Evolutionary conservation across 2,113 vertebrate genomes (phyloP).

Genomic region (Dipodomys ordii): DNA sequence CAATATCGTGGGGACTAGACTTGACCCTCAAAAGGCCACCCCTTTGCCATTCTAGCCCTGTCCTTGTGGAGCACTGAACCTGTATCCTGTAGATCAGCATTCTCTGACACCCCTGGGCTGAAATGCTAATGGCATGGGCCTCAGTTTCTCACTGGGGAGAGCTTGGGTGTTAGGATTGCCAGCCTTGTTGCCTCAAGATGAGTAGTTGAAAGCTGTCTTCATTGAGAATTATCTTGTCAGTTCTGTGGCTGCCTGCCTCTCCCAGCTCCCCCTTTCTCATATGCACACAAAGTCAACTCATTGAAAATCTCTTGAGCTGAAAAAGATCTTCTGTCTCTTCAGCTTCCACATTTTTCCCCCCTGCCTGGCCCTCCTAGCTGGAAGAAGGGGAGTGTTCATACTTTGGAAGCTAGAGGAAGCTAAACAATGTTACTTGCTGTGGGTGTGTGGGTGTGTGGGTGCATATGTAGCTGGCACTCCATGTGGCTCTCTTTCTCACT

Average conservation of each 20-base stretch:
- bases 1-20: too few species aligned
- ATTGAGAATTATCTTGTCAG: neutral
- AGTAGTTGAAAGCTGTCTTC: neutral
- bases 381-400: slow-evolving; percentile 78
- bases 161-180: neutral
- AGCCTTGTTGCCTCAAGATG: neutral
- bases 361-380: slow-evolving; percentile 71
- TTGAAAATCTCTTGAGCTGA: slow-evolving; percentile 65
- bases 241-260: neutral
- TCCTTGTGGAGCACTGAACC: neutral
- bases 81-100: neutral
- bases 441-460: slow-evolving; percentile 76
- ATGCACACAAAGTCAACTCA: neutral
- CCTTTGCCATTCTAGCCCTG: neutral
- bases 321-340: slow-evolving; percentile 77
- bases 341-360: slow-evolving; percentile 3
- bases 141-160: neutral
- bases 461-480: slow-evolving; percentile 69
- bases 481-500: slow-evolving; percentile 52
- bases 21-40: neutral
- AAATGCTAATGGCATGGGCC: neutral
- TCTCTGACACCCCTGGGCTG: neutral
- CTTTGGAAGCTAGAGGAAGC: slow-evolving; percentile 72
- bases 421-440: slow-evolving; percentile 71
- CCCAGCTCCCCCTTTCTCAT: neutral